Evolutionary conservation across 1,140 invertebrate species (phyloP).

Genomic region (Drosophila bocki): DNA sequence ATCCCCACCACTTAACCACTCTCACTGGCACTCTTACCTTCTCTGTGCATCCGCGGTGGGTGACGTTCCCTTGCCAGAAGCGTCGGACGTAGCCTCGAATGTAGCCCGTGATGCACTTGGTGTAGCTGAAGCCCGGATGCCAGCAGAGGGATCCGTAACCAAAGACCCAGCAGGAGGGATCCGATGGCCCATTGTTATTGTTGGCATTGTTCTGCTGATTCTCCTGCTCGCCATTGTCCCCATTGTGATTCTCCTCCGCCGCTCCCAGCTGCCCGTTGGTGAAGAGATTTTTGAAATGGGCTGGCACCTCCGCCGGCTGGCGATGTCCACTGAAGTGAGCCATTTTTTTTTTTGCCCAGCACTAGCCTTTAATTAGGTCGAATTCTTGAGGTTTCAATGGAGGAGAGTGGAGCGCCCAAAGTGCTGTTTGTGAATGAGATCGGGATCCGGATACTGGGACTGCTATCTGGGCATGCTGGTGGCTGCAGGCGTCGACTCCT

Average conservation of each 20-base stretch:
- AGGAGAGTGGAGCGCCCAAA: slow-evolving; percentile 1
- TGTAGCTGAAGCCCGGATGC: slow-evolving; percentile 93
- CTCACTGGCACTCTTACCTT: slow-evolving; percentile 87
- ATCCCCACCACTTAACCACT: background rate
- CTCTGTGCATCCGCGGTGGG: slow-evolving; percentile 91
- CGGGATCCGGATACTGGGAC: slow-evolving; percentile 13
- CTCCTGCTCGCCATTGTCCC: slow-evolving; percentile 39
- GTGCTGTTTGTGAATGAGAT: slow-evolving; percentile 27
- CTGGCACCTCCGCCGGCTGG: slow-evolving; percentile 54
- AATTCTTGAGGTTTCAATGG: background rate
- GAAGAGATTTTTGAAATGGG: slow-evolving; percentile 78
- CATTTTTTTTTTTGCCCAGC: slow-evolving; percentile 33
- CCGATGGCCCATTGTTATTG: slow-evolving; percentile 40
- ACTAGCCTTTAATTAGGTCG: background rate
- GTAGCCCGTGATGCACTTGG: slow-evolving; percentile 89
- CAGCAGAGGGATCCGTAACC: slow-evolving; percentile 95
- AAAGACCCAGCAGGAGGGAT: slow-evolving; percentile 90
- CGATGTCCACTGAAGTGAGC: slow-evolving; percentile 68
- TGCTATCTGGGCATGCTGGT: slow-evolving; percentile 59
- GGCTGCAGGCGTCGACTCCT: slow-evolving; percentile 28
- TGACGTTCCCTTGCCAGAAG: slow-evolving; percentile 95
- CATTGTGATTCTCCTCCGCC: slow-evolving; percentile 46
- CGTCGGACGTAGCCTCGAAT: slow-evolving; percentile 89
- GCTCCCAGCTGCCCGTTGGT: slow-evolving; percentile 60
- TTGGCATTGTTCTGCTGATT: slow-evolving; percentile 34